A percentile compares a stretch with the other conserved stretches of the same genome.
Conservation (phyloP, 2,113 vertebrate genomes). For the Acrocephalus kingi region DNA sequence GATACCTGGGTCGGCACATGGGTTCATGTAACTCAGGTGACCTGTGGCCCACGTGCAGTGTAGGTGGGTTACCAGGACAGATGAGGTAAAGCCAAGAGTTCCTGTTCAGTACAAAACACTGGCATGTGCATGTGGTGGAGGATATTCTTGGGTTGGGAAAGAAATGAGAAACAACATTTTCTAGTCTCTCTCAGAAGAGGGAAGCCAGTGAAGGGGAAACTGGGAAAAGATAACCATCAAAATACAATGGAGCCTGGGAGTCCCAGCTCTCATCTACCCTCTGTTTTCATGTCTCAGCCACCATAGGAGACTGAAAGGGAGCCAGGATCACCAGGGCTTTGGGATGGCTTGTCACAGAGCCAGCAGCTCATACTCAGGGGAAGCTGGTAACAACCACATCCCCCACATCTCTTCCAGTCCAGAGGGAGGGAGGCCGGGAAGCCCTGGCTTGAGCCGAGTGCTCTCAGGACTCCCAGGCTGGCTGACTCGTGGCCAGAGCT, state of each 20-base stretch:
- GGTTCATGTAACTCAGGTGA: not conserved
- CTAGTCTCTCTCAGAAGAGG: not conserved
- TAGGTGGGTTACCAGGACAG: not conserved
- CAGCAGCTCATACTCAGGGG: not conserved
- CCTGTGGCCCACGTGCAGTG: not conserved
- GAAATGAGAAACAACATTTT: not conserved
- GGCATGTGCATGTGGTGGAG: rapidly evolving
- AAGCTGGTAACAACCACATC: not conserved
- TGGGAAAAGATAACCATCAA: conserved; percentile 13
- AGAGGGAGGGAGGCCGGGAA: not conserved
- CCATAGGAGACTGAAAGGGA: conserved; percentile 4
- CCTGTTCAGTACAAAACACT: not conserved
- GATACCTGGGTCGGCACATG: not conserved
- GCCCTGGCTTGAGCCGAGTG: not conserved
- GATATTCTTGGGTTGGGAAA: not conserved
- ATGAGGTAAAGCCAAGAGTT: not conserved
- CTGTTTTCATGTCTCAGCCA: not conserved
- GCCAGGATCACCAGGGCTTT: conserved; percentile 1
- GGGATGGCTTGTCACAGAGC: not conserved
- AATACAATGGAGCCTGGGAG: not conserved
- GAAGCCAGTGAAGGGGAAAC: not conserved
- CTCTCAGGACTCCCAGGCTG: conserved; percentile 2
- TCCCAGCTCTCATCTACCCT: not conserved
- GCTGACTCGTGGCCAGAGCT: not conserved
- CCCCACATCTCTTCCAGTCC: not conserved